These are phyloP conservation scores for Discoglossus pictus DNA, from an alignment of 2,797 vertebrate species.

Conservation along the genomic window DNA sequence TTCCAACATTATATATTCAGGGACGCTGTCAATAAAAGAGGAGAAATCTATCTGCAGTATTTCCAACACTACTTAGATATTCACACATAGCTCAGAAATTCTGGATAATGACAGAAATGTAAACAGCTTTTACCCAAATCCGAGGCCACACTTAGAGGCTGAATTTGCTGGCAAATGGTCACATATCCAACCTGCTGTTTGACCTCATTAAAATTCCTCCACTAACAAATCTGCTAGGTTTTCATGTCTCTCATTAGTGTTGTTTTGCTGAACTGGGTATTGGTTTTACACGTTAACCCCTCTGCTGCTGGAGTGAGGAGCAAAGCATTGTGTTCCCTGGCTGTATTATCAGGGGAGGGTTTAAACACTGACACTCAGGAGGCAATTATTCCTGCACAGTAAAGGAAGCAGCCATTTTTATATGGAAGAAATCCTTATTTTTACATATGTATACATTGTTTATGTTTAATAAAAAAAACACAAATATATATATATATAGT, in stretches of 20 bases:
- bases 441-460: no score
- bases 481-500: no score
- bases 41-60: conserved; percentile 3
- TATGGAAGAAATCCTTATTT: no score
- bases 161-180: conserved; percentile 4
- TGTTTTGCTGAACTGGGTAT: conserved; percentile 20
- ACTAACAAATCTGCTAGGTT: conserved; percentile 32
- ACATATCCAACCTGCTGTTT: conserved; percentile 29
- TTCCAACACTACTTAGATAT: background rate
- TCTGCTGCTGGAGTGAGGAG: conserved; percentile 7
- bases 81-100: background rate
- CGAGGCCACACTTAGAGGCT: background rate
- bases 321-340: background rate
- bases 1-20: conserved; percentile 19
- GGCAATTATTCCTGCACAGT: background rate
- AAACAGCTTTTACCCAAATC: background rate
- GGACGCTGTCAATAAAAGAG: conserved; percentile 31
- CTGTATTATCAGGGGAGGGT: no score
- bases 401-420: background rate
- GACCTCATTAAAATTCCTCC: conserved; percentile 26
- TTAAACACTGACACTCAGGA: background rate
- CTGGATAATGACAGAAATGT: background rate
- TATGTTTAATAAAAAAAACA: no score
- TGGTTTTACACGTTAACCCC: conserved; percentile 33
- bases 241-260: conserved; percentile 31